Conservation (phyloP, 2,888 invertebrate species). For the Opisthograptis luteolata region DNA sequence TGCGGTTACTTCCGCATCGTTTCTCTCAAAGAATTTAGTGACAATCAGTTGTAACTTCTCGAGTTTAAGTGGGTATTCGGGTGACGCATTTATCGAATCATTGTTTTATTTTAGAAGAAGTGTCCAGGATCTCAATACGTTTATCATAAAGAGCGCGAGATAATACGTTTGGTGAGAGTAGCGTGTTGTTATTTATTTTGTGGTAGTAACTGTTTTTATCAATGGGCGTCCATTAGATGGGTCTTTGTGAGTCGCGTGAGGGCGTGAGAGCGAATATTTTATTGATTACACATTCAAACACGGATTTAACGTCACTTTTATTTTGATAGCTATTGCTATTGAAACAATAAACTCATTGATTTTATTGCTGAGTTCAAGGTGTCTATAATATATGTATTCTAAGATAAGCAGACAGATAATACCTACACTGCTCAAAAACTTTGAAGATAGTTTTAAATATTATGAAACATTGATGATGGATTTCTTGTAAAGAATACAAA, state of each 20-base stretch:
- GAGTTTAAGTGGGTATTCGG: conserved; percentile 4
- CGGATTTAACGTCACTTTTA: conserved; percentile 38
- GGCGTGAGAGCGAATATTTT: conserved; percentile 56
- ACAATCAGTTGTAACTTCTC: conserved; percentile 29
- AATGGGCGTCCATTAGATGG: conserved; percentile 56
- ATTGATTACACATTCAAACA: conserved; percentile 49
- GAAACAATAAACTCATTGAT: conserved; percentile 34
- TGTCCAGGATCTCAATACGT: conserved; percentile 32
- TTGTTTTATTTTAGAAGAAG: conserved; percentile 27
- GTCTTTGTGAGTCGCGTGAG: conserved; percentile 51
- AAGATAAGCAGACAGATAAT: not conserved
- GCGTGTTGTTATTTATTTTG: conserved; percentile 60
- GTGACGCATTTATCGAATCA: conserved; percentile 8
- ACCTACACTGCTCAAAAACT: not conserved
- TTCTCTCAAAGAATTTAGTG: conserved; percentile 58
- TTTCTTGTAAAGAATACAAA: too few species aligned
- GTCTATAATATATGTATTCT: conserved; percentile 7
- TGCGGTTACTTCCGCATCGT: conserved; percentile 65
- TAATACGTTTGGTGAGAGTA: conserved; percentile 46
- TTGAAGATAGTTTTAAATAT: not conserved
- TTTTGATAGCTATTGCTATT: conserved; percentile 36
- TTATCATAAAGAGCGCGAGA: conserved; percentile 55
- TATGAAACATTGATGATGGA: not conserved
- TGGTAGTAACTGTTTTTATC: conserved; percentile 70
- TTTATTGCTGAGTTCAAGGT: conserved; percentile 27